Evolutionary conservation across 2,888 invertebrate genomes (phyloP).

Genomic region (Metalampra italica): DNA sequence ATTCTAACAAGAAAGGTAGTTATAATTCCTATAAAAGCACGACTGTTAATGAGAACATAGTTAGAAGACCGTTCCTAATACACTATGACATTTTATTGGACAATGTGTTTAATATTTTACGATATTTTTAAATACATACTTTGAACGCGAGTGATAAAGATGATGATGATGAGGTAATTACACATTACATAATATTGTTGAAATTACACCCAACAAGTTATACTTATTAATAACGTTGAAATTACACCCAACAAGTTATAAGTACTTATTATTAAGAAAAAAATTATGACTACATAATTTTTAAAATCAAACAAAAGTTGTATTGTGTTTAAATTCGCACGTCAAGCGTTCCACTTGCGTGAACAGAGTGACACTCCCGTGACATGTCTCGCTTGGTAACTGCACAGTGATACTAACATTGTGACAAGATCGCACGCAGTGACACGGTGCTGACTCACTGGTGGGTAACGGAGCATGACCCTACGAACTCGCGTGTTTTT

Average conservation of each 20-base stretch:
- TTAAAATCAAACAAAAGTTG: too few species aligned
- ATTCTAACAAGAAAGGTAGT: background rate
- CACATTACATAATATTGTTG: too few species aligned
- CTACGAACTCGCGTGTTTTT: conserved; percentile 44
- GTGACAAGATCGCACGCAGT: conserved; percentile 26
- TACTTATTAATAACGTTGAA: too few species aligned
- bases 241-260: too few species aligned
- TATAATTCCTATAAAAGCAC: background rate
- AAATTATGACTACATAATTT: too few species aligned
- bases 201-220: too few species aligned
- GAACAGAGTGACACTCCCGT: conserved; percentile 49
- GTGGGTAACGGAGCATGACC: conserved; percentile 39
- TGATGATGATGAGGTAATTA: too few species aligned
- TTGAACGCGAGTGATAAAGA: too few species aligned
- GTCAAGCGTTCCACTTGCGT: conserved; percentile 43
- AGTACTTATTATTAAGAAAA: background rate
- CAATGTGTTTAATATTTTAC: too few species aligned
- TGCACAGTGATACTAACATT: conserved; percentile 39
- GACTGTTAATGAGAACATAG: background rate
- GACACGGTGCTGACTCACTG: conserved; percentile 49
- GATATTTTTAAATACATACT: too few species aligned
- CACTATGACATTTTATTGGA: background rate
- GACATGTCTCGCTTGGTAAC: conserved; percentile 44
- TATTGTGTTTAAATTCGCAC: conserved; percentile 62
- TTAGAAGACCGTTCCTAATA: conserved; percentile 11